These are phyloP conservation scores for Parapsyche elsis DNA, from an alignment of 1,140 invertebrate species.

Conservation along the genomic window DNA sequence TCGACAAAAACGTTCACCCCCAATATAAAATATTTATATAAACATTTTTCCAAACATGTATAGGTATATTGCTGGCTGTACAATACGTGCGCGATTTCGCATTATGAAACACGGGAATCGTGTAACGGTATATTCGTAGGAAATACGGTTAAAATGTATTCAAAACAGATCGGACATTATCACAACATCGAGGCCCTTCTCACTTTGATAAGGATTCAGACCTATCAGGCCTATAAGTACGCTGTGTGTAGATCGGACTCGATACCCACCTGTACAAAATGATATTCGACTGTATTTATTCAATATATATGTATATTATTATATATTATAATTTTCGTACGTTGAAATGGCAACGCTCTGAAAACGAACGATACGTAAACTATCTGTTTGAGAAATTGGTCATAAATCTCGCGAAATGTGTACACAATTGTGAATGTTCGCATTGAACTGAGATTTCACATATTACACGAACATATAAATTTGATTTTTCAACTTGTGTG, in stretches of 20 bases:
- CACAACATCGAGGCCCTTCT: conserved; percentile 13
- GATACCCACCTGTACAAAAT: not conserved
- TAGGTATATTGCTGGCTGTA: too few relatives aligned
- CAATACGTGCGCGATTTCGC: too few relatives aligned
- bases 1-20: not conserved
- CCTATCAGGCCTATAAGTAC: conserved; percentile 19
- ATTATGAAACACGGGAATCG: too few relatives aligned
- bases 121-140: not conserved
- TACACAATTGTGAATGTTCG: not conserved
- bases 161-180: conserved; percentile 32
- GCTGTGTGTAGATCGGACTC: not conserved
- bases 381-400: not conserved
- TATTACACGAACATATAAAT: not conserved
- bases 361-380: not conserved
- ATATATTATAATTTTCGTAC: not conserved
- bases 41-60: too few relatives aligned
- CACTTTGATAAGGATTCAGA: conserved; percentile 26
- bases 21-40: not conserved
- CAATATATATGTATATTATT: too few relatives aligned
- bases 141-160: conserved; percentile 4
- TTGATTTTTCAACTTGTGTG: not conserved
- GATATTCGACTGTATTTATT: too few relatives aligned
- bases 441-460: not conserved
- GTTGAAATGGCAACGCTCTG: not conserved
- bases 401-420: conserved; percentile 1